Evolutionary conservation across 2,113 vertebrate genomes (phyloP), one percentile per base, ranked within the genome.

Genomic region (Cyphomyrus discorhynchus): DNA sequence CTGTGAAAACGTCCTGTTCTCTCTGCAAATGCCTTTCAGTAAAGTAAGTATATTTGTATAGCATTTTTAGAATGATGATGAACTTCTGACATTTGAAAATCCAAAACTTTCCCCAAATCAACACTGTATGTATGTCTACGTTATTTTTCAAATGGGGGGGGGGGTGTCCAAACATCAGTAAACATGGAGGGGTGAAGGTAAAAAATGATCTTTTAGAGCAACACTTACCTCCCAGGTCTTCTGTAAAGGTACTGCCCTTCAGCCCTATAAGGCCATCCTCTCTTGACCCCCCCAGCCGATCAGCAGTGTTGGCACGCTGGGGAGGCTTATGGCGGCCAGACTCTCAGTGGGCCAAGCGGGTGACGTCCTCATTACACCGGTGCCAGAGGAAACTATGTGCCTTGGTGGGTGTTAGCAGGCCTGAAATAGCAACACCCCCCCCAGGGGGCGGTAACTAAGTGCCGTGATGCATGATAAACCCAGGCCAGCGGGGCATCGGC

Each of bases 321-420:
- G 89, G 89, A 90, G 2, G 4, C 42, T 10, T 11, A 74, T 1
- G 42, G 42, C 9, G 45, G 62, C 66, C 39, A 58, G 17, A 52
- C 49, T 82, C 49, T 58, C 56, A 27, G n/a, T 42, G 19, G 58
- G 31, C 46, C n/a, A 21, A 47, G 45, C 17, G 13, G 31, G 52
- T 70, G 45, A 70, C 53, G 52, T 90, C 82, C 89, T 27, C 27
- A n/a, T 24, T 5, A 45, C 56, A 50, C 27, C 15, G 13, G 70
- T 47, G 87, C 39, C n/a, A 50, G 24, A 56, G 90, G 90, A 90
- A 90, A 74, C 53, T 39, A 52, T 24, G 31, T 47, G 87, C 52
- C 47, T 39, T 7, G 21, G 17, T 88, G 50, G 15, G 35, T 47
- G 6, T 49, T 50, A 39, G 85, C 10, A 27, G 27, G 80, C 80